Base-by-base conservation (phyloP, 1,140 invertebrate genomes). In the Penaeus vannamei region DNA sequence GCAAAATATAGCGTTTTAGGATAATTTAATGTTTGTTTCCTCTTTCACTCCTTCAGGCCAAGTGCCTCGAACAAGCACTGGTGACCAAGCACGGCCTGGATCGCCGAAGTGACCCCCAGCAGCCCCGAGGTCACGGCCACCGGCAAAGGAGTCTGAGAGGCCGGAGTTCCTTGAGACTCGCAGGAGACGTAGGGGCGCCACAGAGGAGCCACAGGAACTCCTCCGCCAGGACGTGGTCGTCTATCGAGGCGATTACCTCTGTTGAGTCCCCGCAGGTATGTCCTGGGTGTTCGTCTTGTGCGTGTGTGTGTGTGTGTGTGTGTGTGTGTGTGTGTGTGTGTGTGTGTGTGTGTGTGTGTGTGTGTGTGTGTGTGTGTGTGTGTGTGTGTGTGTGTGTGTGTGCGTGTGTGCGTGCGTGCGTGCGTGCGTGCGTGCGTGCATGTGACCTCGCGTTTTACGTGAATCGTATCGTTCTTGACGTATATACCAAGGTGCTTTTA, bases 11-110 rank as follows among this genome's bases (percentile, higher is more conserved):
- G 46, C 3, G 17, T 12, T 53, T 53, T 53, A 53, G 53, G 12
- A 53, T 53, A 53, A 53, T 53, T 17, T 53, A 80, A 80, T 46
- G 20, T 0, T 19, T 26, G 26, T 17, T 1, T 80, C 23, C 77
- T 22, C 29, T 32, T 19, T 22, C 12, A 29, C 42, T 12, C 26
- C 72, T 36, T 42, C 46, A 89, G 87, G 87, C 87, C n/a, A 89
- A 89, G 60, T 60, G 87, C 17, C 59, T 89, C 69, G 87, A 89
- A 26, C 87, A 89, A 23, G 87, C 87, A 32, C 72, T 89, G 66
- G 87, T 89, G 61, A 26, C 87, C 22, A 89, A 89, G 62, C 87
- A 89, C 23, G 82, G 66, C 14, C 60, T 89, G 59, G 83, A 89
- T 12, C 82, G 87, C 1, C 85, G 85, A 17, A 20, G 29, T 46